Conservation (phyloP, 2,888 invertebrate genomes). For the Mayetiola destructor region DNA sequence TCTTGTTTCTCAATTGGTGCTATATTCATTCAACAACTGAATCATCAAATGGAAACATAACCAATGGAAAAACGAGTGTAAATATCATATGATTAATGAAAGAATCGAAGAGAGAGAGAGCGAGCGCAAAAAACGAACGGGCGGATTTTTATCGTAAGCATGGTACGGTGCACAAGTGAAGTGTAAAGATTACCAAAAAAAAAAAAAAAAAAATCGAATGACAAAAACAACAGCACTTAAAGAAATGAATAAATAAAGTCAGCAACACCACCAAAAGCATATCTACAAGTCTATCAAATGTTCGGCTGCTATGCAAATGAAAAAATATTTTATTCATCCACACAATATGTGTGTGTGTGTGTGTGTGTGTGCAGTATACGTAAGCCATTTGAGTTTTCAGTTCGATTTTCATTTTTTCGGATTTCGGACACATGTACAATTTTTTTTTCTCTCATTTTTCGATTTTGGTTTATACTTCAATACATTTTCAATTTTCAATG, state of each 20-base stretch:
- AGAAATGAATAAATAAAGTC: constrained; percentile 12
- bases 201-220: neutral
- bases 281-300: constrained; percentile 14
- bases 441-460: neutral
- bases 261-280: constrained; percentile 9
- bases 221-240: constrained; percentile 11
- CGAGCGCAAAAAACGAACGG: neutral
- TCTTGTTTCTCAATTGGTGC: neutral
- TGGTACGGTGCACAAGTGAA: no score
- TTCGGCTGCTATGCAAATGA: constrained; percentile 15
- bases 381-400: constrained; percentile 6
- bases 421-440: constrained; percentile 7
- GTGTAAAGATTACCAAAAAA: neutral
- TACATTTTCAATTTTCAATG: no score
- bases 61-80: neutral
- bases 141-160: no score
- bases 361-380: no score
- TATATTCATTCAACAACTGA: no score
- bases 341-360: no score
- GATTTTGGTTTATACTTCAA: neutral
- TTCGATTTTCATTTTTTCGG: constrained; percentile 1
- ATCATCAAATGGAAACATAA: no score
- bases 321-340: constrained; percentile 16
- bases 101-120: no score
- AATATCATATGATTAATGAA: constrained; percentile 6